A percentile compares a stretch with the other conserved stretches of the same genome.
These are phyloP conservation scores for Myotis myotis DNA, from an alignment of 2,797 vertebrate species.

Conservation along the genomic window DNA sequence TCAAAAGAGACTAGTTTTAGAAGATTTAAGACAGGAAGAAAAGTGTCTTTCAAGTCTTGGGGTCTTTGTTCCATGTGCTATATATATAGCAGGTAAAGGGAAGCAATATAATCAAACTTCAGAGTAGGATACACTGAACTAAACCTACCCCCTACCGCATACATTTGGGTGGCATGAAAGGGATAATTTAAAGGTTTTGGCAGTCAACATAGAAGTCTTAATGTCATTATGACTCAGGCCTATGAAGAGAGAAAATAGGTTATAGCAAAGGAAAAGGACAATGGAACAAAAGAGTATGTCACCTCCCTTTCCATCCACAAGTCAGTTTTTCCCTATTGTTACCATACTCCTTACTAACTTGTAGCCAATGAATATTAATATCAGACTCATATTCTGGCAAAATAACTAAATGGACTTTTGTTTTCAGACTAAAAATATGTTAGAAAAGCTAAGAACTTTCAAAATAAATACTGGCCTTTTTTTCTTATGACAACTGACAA, in stretches of 20 bases:
- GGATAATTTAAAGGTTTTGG: background rate
- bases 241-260: constrained; percentile 21
- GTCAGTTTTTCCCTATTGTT: background rate
- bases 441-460: constrained; percentile 1
- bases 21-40: background rate
- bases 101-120: constrained; percentile 1
- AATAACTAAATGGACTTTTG: background rate
- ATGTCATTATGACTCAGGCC: constrained; percentile 52
- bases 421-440: background rate
- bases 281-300: background rate
- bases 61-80: background rate
- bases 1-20: background rate
- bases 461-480: background rate
- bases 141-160: fast-evolving
- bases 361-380: background rate
- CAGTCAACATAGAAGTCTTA: background rate
- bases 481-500: background rate
- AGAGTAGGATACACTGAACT: background rate
- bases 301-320: background rate
- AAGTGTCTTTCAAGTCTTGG: constrained; percentile 14
- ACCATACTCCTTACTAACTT: background rate
- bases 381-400: background rate
- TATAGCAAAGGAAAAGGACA: constrained; percentile 33
- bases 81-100: background rate
- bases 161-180: background rate